phyloP scores from a whole-genome alignment of 2,113 vertebrate species.

The Oceanodroma tethys region DNA sequence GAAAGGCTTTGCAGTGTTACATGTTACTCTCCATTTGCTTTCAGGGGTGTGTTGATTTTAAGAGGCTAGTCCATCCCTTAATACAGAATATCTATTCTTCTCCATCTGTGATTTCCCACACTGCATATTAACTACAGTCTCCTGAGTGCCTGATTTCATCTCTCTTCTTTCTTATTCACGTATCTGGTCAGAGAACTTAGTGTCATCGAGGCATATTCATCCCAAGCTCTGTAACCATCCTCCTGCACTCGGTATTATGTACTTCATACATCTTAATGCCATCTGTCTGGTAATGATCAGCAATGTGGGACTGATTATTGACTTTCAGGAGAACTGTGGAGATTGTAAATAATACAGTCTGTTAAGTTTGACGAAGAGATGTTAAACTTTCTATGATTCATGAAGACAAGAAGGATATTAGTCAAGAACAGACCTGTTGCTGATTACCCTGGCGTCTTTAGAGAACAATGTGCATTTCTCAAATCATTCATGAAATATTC shows the following conservation, averaged over 20 bases:
- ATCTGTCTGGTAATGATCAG: not conserved
- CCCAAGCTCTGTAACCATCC: not conserved
- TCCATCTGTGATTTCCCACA: not conserved
- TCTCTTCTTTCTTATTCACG: not conserved
- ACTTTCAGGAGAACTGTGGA: not conserved
- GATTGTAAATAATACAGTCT: not conserved
- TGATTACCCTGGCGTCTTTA: not conserved
- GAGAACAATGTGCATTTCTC: not conserved
- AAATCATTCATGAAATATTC: not conserved
- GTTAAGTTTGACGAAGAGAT: not conserved
- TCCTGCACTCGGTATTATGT: not conserved
- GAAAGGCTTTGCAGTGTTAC: not conserved
- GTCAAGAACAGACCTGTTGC: not conserved
- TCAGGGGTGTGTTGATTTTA: not conserved
- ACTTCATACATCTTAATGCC: not conserved
- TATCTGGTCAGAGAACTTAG: not conserved
- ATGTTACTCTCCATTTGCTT: not conserved
- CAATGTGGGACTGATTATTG: not conserved
- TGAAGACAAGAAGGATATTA: not conserved
- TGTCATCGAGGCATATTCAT: not conserved
- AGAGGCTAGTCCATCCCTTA: not conserved
- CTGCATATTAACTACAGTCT: not conserved
- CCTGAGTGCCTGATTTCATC: not conserved
- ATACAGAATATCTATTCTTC: not conserved
- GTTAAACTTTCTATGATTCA: not conserved